Percentiles rank a stretch among this genome's conserved stretches.
These are phyloP conservation scores for Xanthia icteritia DNA, from an alignment of 2,888 invertebrate genomes.

Conservation along the genomic window DNA sequence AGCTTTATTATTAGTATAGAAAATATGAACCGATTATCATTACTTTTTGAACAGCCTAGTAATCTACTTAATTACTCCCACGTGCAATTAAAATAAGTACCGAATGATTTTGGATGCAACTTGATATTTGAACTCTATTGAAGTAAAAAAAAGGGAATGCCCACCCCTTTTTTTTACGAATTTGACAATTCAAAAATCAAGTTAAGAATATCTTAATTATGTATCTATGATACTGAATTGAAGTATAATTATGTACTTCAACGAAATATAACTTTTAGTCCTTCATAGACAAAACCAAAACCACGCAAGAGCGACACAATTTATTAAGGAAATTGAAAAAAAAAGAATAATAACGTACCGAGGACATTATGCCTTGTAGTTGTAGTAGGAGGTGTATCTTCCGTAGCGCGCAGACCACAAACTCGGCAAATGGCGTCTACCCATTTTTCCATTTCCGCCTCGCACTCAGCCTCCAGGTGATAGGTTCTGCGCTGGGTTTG, in stretches of 20 bases:
- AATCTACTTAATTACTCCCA: background rate
- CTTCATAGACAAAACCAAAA: background rate
- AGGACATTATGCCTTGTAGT: constrained; percentile 74
- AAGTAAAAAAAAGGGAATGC: too few relatives aligned
- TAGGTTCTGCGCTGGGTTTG: constrained; percentile 97
- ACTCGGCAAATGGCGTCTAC: constrained; percentile 98
- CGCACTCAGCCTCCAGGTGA: constrained; percentile 97
- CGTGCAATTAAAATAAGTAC: background rate
- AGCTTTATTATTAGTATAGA: too few relatives aligned
- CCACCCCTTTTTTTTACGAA: too few relatives aligned
- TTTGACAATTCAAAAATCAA: background rate
- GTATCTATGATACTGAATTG: background rate
- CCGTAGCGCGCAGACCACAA: constrained; percentile 95
- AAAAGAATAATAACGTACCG: constrained; percentile 50
- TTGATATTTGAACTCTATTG: background rate
- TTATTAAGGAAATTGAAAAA: background rate
- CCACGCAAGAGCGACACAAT: constrained; percentile 5
- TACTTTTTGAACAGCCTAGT: too few relatives aligned
- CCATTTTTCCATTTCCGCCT: constrained; percentile 98
- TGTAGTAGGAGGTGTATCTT: constrained; percentile 76
- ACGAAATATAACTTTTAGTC: background rate
- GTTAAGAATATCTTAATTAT: background rate
- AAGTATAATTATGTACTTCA: background rate
- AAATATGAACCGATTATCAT: too few relatives aligned
- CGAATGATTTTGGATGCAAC: background rate